Evolutionary conservation across 1,140 invertebrate genomes (phyloP), one percentile per base, ranked within the genome.

Genomic region (Drosophila malerkotliana): DNA sequence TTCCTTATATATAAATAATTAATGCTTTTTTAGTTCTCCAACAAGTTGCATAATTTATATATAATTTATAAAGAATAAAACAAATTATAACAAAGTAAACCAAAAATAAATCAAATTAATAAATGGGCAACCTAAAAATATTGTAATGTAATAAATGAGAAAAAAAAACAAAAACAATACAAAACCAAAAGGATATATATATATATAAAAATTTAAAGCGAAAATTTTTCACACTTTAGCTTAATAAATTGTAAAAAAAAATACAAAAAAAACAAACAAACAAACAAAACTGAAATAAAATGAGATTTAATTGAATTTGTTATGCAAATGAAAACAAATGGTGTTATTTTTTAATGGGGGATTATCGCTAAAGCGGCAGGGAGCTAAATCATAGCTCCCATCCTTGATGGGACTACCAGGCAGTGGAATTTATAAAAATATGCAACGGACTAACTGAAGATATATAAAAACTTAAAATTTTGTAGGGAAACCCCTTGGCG

Each of bases 301-400:
- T 91, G 83, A 91, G 84, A 91, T 91, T 91, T 91, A 91, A 91
- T 91, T 91, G 90, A 91, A 91, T 91, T 91, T 91, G 90, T 91
- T 91, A 91, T 91, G 90, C 90, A 91, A 91, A 91, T 89, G 90
- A 89, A 91, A 75, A 44, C 1, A 4, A 14, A 41, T 15, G 1
- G 63, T 59, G 49, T 64, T 59, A 72, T 58, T 21, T 18, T 15
- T 44, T 0, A 28, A 28, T 28, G 5, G 0, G 26, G 5, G 4
- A 28, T 7, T 28, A 5, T 0, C 0, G 26, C 0, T 6, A 26
- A 26, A 26, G 6, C 1, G 6, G 6, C 4, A 28, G n/a, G n/a
- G n/a, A n/a, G n/a, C n/a, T n/a, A n/a, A n/a, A n/a, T 28, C 1
- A 28, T 6, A 6, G 4, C 0, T 5, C 5, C 4, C 5, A 28